Evolutionary conservation across 1,140 invertebrate species (phyloP).

Genomic region (Drosophila hydei): DNA sequence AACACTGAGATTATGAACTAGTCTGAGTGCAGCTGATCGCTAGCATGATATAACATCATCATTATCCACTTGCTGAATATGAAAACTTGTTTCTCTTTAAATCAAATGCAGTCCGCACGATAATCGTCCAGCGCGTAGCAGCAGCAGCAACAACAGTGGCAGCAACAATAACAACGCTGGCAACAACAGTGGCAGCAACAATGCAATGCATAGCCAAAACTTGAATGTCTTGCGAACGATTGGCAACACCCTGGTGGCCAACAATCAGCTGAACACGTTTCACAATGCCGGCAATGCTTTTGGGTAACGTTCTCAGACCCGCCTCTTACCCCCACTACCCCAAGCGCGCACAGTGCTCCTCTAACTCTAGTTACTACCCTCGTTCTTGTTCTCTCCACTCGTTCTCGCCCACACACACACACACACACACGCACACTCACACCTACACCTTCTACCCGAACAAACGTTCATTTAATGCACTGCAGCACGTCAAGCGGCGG

Average conservation of each 20-base stretch:
- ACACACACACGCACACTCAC: slow-evolving; percentile 12
- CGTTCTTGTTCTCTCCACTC: slow-evolving; percentile 75
- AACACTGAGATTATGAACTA: no score
- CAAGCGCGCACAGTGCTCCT: slow-evolving; percentile 57
- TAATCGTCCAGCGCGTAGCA: slow-evolving; percentile 70
- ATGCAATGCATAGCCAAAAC: slow-evolving; percentile 63
- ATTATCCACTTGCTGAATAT: neutral
- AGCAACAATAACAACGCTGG: slow-evolving; percentile 33
- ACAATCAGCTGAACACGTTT: slow-evolving; percentile 81
- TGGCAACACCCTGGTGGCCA: slow-evolving; percentile 82
- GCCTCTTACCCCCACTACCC: slow-evolving; percentile 7
- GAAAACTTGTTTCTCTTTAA: slow-evolving; percentile 25
- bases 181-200: slow-evolving; percentile 47
- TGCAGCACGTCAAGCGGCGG: slow-evolving; percentile 68
- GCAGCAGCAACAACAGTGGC: slow-evolving; percentile 51
- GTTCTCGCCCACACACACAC: slow-evolving; percentile 30
- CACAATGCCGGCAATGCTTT: slow-evolving; percentile 80
- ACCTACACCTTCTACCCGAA: neutral
- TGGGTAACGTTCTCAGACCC: slow-evolving; percentile 78
- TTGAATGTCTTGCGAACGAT: slow-evolving; percentile 83
- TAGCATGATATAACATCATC: neutral
- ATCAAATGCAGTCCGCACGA: slow-evolving; percentile 71
- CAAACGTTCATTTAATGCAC: slow-evolving; percentile 24
- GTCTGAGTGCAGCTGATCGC: no score
- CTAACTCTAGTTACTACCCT: slow-evolving; percentile 73